Evolutionary conservation across 2,888 invertebrate genomes (phyloP).

Genomic region (Meteorus colon): DNA sequence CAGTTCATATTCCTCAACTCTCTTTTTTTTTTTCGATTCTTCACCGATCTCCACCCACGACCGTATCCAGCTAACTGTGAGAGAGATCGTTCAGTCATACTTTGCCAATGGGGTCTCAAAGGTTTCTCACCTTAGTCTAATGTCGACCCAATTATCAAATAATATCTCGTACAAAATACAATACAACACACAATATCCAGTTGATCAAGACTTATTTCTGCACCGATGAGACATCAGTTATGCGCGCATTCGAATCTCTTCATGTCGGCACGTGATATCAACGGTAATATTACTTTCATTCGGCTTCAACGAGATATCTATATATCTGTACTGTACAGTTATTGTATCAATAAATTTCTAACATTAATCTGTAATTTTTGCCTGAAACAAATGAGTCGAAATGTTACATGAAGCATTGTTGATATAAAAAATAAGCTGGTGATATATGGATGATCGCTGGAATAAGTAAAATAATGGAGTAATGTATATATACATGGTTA

Average conservation of each 20-base stretch:
- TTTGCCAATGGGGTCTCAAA: conserved; percentile 10
- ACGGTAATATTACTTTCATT: not conserved
- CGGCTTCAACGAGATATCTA: not conserved
- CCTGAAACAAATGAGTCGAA: too few species aligned
- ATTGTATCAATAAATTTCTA: not conserved
- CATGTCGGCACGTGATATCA: not conserved
- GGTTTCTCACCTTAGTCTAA: not conserved
- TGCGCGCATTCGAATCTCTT: conserved; percentile 8
- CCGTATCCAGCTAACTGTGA: conserved; percentile 43
- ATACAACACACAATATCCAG: conserved; percentile 5
- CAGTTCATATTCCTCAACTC: conserved; percentile 24
- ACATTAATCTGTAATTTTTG: too few species aligned
- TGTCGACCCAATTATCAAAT: conserved; percentile 29
- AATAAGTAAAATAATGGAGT: not conserved
- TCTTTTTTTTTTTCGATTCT: conserved; percentile 8
- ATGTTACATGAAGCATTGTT: too few species aligned
- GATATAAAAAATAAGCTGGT: too few species aligned
- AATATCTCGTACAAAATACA: conserved; percentile 9
- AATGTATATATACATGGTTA: not conserved
- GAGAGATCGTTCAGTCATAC: conserved; percentile 33
- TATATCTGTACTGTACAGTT: not conserved
- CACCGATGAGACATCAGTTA: not conserved
- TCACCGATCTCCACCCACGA: conserved; percentile 30
- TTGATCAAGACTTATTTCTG: conserved; percentile 30
- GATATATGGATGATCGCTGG: not conserved